phyloP scores from a whole-genome alignment of 2,797 vertebrate genomes.

The Clamator glandarius region DNA sequence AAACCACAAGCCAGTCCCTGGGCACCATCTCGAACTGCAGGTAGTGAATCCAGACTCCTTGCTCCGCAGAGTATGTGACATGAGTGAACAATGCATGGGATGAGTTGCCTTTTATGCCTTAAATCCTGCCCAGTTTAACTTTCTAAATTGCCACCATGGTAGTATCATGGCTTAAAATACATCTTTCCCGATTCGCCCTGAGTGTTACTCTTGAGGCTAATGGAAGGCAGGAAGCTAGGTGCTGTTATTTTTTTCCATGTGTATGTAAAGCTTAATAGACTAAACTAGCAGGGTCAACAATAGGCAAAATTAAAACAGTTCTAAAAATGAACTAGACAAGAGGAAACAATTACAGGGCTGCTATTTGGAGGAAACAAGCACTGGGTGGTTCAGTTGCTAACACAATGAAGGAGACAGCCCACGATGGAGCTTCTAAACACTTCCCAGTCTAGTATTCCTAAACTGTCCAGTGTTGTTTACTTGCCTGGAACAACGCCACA shows the following conservation, averaged over 20 bases:
- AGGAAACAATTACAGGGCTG: slow-evolving; percentile 67
- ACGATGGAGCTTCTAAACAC: slow-evolving; percentile 43
- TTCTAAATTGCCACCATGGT: neutral
- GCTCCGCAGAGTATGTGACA: rapidly evolving
- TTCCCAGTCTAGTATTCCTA: slow-evolving; percentile 39
- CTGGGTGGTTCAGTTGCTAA: slow-evolving; percentile 57
- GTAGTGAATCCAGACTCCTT: neutral
- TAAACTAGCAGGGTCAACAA: slow-evolving; percentile 70
- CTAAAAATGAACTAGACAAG: slow-evolving; percentile 71
- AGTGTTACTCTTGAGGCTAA: neutral
- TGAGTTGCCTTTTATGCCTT: neutral
- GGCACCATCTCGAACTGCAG: neutral
- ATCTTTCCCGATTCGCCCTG: neutral
- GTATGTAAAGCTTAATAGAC: slow-evolving; percentile 53
- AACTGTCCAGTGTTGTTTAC: slow-evolving; percentile 59
- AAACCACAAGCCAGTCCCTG: neutral
- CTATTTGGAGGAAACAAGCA: slow-evolving; percentile 61
- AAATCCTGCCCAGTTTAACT: neutral
- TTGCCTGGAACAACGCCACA: slow-evolving; percentile 54
- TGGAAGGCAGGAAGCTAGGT: slow-evolving; percentile 65
- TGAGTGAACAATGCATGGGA: rapidly evolving
- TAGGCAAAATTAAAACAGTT: slow-evolving; percentile 58
- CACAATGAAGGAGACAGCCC: slow-evolving; percentile 61
- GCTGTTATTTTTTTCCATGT: slow-evolving; percentile 57
- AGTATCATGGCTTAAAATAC: neutral